A percentile compares a stretch with the other conserved stretches of the same genome.
These are phyloP conservation scores for Calosoma granatense DNA, from an alignment of 1,140 invertebrate genomes.

Conservation along the genomic window DNA sequence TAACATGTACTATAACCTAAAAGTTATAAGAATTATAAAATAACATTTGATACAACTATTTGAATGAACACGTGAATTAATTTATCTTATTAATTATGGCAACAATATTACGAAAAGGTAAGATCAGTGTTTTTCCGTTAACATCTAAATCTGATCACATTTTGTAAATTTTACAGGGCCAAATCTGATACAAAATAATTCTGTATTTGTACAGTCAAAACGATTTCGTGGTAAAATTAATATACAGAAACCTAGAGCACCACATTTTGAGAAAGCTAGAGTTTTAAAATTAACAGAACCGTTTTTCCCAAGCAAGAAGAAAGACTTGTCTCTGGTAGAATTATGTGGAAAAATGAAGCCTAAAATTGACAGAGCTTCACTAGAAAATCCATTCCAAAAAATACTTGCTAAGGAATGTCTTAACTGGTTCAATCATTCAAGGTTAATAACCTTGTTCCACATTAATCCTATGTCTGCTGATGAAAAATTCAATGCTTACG, in stretches of 20 bases:
- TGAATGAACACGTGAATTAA: too few species aligned
- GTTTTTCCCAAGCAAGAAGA: conserved; percentile 37
- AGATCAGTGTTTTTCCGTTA: too few species aligned
- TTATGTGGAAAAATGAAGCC: conserved; percentile 25
- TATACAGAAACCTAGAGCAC: conserved; percentile 55
- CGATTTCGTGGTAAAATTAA: conserved; percentile 63
- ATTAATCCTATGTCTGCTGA: conserved; percentile 51
- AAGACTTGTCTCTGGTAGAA: conserved; percentile 27
- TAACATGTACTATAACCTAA: too few species aligned
- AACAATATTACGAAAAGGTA: too few species aligned
- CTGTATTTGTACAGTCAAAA: conserved; percentile 38
- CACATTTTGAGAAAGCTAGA: conserved; percentile 51
- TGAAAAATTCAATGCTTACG: conserved; percentile 47
- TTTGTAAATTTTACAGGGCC: neutral
- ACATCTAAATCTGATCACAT: neutral
- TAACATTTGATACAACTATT: too few species aligned
- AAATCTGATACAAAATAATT: neutral
- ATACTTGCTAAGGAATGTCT: conserved; percentile 58
- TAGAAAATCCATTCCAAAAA: conserved; percentile 53
- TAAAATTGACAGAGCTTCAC: conserved; percentile 20
- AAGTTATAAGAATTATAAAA: too few species aligned
- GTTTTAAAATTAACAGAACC: conserved; percentile 51
- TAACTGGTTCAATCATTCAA: conserved; percentile 57
- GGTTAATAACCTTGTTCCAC: conserved; percentile 58
- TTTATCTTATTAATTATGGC: too few species aligned